Conservation (phyloP, 1,140 invertebrate genomes). For the Drosophila sp. region DNA sequence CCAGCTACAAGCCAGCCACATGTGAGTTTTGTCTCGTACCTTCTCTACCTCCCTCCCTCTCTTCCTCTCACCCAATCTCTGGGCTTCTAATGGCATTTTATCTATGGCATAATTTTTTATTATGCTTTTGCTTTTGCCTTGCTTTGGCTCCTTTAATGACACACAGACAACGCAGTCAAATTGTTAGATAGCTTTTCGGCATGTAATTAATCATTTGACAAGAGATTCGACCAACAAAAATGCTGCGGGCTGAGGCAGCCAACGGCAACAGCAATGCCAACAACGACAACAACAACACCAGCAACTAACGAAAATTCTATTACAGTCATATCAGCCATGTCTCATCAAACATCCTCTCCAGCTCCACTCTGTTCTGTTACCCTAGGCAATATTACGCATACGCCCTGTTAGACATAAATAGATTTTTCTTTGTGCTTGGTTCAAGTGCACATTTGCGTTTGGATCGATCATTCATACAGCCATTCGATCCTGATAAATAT, state of each 20-base stretch:
- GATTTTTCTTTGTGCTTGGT: not conserved
- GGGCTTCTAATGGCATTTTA: slow-evolving; percentile 76
- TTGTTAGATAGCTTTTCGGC: slow-evolving; percentile 81
- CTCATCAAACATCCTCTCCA: slow-evolving; percentile 46
- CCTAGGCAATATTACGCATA: slow-evolving; percentile 66
- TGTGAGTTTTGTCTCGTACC: slow-evolving; percentile 2
- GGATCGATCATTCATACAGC: not conserved
- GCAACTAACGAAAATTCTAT: slow-evolving; percentile 56
- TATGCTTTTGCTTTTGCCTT: slow-evolving; percentile 54
- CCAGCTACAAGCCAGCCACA: slow-evolving; percentile 7
- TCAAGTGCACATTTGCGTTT: not conserved
- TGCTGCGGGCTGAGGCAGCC: slow-evolving; percentile 62
- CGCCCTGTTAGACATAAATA: slow-evolving; percentile 29
- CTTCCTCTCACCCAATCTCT: slow-evolving; percentile 22
- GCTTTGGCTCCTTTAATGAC: slow-evolving; percentile 63
- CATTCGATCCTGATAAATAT: not conserved
- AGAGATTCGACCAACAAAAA: slow-evolving; percentile 36
- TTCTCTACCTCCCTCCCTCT: not conserved
- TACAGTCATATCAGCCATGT: slow-evolving; percentile 65
- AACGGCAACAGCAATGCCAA: slow-evolving; percentile 34
- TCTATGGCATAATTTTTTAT: slow-evolving; percentile 81
- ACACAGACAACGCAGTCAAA: slow-evolving; percentile 54
- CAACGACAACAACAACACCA: slow-evolving; percentile 40
- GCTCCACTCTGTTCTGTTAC: slow-evolving; percentile 12
- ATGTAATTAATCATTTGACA: slow-evolving; percentile 80